Evolutionary conservation across 2,797 vertebrate genomes (phyloP).

Genomic region (Gephyroberyx darwinii): DNA sequence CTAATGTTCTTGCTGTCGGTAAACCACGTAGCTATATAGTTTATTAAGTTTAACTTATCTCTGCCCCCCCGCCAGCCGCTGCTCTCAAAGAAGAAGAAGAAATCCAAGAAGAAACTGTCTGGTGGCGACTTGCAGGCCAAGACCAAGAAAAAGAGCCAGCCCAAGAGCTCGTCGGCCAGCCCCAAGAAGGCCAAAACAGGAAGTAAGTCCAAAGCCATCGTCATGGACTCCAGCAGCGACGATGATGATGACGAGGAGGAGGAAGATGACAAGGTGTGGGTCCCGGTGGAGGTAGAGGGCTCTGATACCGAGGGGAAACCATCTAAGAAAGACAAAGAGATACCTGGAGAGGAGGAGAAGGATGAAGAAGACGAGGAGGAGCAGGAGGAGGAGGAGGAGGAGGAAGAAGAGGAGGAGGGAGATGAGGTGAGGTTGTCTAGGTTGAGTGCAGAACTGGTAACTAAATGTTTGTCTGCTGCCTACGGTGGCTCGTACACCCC

Average conservation of each 20-base stretch:
- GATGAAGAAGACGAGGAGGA: conserved; percentile 37
- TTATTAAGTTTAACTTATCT: background rate
- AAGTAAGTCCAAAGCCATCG: conserved; percentile 91
- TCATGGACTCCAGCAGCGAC: conserved; percentile 95
- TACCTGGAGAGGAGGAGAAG: conserved; percentile 48
- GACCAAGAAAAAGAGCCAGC: conserved; percentile 80
- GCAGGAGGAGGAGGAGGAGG: conserved; percentile 45
- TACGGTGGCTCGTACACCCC: too few relatives aligned
- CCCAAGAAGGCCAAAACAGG: conserved; percentile 75
- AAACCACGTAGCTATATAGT: too few relatives aligned
- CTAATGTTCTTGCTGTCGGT: too few relatives aligned
- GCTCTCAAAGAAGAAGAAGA: conserved; percentile 83
- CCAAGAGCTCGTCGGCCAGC: conserved; percentile 80
- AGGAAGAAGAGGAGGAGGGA: conserved; percentile 49
- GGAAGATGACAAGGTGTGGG: conserved; percentile 69
- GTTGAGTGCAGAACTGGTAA: too few relatives aligned
- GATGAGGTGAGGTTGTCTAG: conserved; percentile 23
- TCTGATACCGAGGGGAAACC: conserved; percentile 47
- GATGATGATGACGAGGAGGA: conserved; percentile 82
- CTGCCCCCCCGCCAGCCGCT: conserved; percentile 61
- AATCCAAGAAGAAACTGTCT: conserved; percentile 79
- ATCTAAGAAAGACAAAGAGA: conserved; percentile 39
- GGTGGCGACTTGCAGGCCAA: conserved; percentile 79
- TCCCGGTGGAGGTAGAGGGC: conserved; percentile 79
- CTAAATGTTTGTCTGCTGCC: too few relatives aligned